Evolutionary conservation across 53 echinoderm and acorn worm species (phyloP), one percentile per base, ranked within the genome.

Genomic region (Pentamera pediparva): DNA sequence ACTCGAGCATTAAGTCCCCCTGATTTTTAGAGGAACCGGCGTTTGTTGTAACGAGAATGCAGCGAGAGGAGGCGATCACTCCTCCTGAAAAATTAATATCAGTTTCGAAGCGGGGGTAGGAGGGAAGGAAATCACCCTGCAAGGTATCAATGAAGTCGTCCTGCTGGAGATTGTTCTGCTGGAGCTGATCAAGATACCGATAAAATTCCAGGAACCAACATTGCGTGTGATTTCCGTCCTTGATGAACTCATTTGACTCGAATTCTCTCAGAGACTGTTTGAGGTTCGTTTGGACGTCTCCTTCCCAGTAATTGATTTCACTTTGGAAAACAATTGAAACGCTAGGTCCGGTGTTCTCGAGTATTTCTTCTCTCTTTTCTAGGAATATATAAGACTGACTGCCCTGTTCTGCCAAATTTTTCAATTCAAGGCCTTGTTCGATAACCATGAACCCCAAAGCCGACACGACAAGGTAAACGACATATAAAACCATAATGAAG

Each of bases 31-130:
- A 79, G 10, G 83, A 52, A 9, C 37, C 22, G 3, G 86, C 35
- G 36, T 77, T 75, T 60, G 76, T 43, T 3, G 86, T 74, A 11
- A 56, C 26, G 1, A 86, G 22, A 12, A 91, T 48, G 32, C 86
- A 77, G 15, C 91, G 77, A 7, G 91, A 84, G 43, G 81, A 40
- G 3, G 31, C 51, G 33, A 92, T 85, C 6, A 61, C 47, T 17
- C 41, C 62, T 5, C 73, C 63, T 3, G 32, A 61, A 39, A 92
- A 89, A 11, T 38, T 78, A 10, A 92, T 83, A 61, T 92, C 92
- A 43, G 70, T 26, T 0, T 37, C 3, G 63, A 76, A 85, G 32
- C 41, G 75, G 8, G 47, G 18, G 60, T 49, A 83, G 4, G 2
- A 13, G 0, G 77, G 77, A 1, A 33, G 32, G 65, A 87, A 87